Percentiles rank a stretch among this genome's conserved stretches.
These are phyloP conservation scores for Gastracanthus pulcherrimus DNA, from an alignment of 2,888 invertebrate species.

Conservation along the genomic window DNA sequence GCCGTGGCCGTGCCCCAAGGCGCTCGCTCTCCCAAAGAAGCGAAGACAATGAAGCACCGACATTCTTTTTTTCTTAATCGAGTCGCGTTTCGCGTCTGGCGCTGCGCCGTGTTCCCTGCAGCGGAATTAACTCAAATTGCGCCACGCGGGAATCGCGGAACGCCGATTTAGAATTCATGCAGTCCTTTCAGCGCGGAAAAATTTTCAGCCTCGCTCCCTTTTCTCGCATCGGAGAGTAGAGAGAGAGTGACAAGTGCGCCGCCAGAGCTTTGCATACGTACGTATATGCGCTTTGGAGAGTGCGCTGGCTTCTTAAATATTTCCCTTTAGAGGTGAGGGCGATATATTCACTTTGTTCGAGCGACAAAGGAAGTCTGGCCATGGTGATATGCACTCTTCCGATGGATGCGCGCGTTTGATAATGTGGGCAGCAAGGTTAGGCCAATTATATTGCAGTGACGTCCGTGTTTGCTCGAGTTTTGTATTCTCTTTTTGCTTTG, in stretches of 20 bases:
- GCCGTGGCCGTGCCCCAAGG: slow-evolving; percentile 24
- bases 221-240: no score
- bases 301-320: slow-evolving; percentile 44
- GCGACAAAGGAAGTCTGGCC: slow-evolving; percentile 24
- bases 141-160: slow-evolving; percentile 68
- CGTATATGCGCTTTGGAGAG: neutral
- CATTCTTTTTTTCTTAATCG: neutral
- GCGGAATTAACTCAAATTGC: slow-evolving; percentile 75
- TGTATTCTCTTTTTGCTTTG: neutral
- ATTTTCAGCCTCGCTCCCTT: no score
- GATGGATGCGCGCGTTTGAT: slow-evolving; percentile 37
- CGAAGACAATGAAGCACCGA: neutral
- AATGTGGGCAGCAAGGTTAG: slow-evolving; percentile 22
- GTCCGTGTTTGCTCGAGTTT: neutral
- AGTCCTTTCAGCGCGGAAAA: slow-evolving; percentile 23
- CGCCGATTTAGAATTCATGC: slow-evolving; percentile 43
- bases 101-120: slow-evolving; percentile 71
- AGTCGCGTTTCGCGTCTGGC: no score
- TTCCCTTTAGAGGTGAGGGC: slow-evolving; percentile 17
- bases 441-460: slow-evolving; percentile 24
- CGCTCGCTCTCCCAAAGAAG: no score
- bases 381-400: slow-evolving; percentile 34
- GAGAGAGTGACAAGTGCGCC: neutral
- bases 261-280: no score
- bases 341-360: neutral